A percentile compares a stretch with the other conserved stretches of the same genome.
Conservation (phyloP, 2,113 vertebrate species). For the Saccopteryx leptura region DNA sequence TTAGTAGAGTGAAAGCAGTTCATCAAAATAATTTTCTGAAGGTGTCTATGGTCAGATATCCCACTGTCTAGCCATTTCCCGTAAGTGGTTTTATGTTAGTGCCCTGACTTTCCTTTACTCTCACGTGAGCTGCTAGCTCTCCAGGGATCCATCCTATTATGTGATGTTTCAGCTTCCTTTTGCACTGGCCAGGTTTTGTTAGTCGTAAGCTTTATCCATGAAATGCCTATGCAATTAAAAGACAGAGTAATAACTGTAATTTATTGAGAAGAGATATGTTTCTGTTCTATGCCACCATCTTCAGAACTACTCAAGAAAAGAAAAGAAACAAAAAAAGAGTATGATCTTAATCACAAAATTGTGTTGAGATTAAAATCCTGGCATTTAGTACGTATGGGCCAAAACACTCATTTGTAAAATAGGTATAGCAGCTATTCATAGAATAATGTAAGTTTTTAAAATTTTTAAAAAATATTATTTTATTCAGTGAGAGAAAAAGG, state of each 20-base stretch:
- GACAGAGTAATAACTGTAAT: not conserved
- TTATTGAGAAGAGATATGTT: not conserved
- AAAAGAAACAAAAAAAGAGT: not conserved
- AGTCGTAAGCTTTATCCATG: not conserved
- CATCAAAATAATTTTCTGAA: not conserved
- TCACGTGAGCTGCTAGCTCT: not conserved
- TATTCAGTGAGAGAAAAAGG: too few relatives aligned
- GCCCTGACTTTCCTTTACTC: not conserved
- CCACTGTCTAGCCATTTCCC: not conserved
- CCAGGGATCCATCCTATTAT: not conserved
- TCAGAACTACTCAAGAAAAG: not conserved
- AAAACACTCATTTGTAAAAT: not conserved
- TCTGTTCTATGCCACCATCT: not conserved
- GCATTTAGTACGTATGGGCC: not conserved
- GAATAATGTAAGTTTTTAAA: not conserved
- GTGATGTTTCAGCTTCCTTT: not conserved
- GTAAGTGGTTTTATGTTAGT: not conserved
- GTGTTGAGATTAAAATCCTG: not conserved
- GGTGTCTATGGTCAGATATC: not conserved
- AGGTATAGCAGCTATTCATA: not conserved
- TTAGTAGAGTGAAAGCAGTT: not conserved
- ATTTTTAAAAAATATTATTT: too few relatives aligned
- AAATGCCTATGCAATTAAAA: constrained; percentile 10
- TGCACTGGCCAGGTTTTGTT: not conserved
- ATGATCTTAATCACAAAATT: not conserved